Percentiles rank a stretch among this genome's conserved stretches.
These are phyloP conservation scores for Spatulosminthurus flaviceps DNA, from an alignment of 2,888 invertebrate genomes.

Conservation along the genomic window DNA sequence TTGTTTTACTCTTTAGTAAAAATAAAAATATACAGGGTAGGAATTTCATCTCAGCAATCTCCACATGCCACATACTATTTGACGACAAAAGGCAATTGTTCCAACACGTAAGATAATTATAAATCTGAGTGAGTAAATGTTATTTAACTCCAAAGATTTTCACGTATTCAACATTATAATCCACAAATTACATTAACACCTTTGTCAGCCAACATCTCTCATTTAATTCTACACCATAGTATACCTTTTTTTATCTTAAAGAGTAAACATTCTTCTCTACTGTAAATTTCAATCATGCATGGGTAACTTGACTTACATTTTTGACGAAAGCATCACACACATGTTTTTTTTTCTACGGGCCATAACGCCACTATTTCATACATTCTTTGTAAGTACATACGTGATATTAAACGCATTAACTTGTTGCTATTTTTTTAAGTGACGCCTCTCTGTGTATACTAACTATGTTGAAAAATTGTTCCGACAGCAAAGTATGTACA, in stretches of 20 bases:
- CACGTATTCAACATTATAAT: not conserved
- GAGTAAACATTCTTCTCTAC: not conserved
- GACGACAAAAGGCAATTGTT: not conserved
- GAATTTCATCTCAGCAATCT: not conserved
- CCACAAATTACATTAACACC: conserved; percentile 11
- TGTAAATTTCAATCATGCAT: not conserved
- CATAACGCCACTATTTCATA: too few species aligned
- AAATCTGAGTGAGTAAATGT: not conserved
- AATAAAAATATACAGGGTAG: not conserved
- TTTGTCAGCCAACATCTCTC: not conserved
- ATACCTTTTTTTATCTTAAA: not conserved
- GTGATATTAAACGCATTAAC: too few species aligned
- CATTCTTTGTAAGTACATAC: too few species aligned
- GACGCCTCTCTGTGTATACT: too few species aligned
- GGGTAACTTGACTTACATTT: conserved; percentile 18
- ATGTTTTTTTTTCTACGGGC: too few species aligned
- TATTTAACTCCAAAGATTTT: not conserved
- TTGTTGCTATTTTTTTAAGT: too few species aligned
- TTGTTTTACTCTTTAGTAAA: not conserved
- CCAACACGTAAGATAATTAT: not conserved
- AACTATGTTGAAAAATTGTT: too few species aligned
- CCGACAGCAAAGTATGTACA: too few species aligned
- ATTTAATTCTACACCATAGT: not conserved
- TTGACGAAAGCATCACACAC: not conserved
- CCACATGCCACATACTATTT: not conserved